Evolutionary conservation across 2,113 vertebrate species (phyloP).

Genomic region (Stegastes partitus): DNA sequence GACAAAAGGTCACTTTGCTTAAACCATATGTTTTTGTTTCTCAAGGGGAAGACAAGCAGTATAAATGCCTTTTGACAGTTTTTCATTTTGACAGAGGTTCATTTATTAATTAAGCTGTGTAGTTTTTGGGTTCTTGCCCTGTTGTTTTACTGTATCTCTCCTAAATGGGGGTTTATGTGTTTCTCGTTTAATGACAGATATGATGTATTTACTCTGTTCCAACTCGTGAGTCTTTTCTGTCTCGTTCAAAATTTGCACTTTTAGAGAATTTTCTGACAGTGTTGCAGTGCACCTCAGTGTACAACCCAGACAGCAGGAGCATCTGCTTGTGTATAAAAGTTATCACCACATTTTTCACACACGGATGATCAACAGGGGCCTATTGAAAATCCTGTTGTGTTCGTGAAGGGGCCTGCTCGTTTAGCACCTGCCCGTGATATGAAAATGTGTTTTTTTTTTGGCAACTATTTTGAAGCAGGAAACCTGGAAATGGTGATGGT

Average conservation of each 20-base stretch:
- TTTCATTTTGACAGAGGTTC: too few species aligned
- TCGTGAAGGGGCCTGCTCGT: neutral
- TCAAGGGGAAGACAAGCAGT: neutral
- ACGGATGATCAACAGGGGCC: neutral
- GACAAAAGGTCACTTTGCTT: neutral
- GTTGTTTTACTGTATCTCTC: neutral
- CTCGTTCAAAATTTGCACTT: neutral
- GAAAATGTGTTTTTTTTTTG: neutral
- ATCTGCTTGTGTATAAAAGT: constrained; percentile 22
- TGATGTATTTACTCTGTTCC: neutral
- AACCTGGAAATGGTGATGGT: neutral
- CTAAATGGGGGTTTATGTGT: neutral
- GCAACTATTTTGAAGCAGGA: neutral
- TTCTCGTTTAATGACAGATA: neutral
- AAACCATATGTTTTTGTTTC: neutral
- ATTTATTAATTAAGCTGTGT: neutral
- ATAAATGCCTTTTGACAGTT: neutral
- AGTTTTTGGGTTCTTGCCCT: neutral
- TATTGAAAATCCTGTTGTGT: neutral
- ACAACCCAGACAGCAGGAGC: neutral
- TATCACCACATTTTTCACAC: constrained; percentile 3
- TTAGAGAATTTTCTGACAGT: neutral
- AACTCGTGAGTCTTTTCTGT: neutral
- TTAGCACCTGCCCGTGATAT: neutral
- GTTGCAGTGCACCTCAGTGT: neutral